Conservation (phyloP, 2,113 vertebrate genomes). For the Lagopus muta region DNA sequence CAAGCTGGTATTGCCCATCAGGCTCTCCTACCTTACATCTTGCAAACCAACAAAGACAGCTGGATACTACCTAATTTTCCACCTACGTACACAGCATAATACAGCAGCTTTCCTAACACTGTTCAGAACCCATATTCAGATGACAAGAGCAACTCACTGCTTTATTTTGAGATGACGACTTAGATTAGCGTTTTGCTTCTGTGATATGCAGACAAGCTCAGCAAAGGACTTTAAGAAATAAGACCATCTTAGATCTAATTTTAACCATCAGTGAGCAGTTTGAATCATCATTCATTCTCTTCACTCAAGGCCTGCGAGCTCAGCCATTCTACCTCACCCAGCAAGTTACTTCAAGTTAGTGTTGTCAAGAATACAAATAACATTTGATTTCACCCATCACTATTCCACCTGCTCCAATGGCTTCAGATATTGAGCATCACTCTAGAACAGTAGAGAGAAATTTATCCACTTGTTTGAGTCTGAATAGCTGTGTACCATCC, state of each 20-base stretch:
- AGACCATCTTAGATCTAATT: conserved; percentile 17
- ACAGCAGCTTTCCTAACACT: not conserved
- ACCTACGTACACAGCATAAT: not conserved
- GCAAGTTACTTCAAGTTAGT: not conserved
- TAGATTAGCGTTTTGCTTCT: not conserved
- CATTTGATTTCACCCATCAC: not conserved
- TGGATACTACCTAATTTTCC: not conserved
- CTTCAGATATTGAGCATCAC: not conserved
- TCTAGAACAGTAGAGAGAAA: not conserved
- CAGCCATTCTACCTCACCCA: not conserved
- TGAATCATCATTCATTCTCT: conserved; percentile 24
- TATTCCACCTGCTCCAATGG: rapidly evolving
- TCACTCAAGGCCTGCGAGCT: not conserved
- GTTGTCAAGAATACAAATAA: conserved; percentile 3
- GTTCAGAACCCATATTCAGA: not conserved
- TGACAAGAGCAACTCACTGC: not conserved
- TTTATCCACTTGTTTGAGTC: not conserved
- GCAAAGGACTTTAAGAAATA: conserved; percentile 15
- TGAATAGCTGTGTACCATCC: not conserved
- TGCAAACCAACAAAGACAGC: not conserved
- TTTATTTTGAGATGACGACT: not conserved
- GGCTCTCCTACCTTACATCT: not conserved
- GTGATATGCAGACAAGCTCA: conserved; percentile 39
- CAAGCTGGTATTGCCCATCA: not conserved
- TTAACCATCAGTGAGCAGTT: not conserved